phyloP scores from a whole-genome alignment of 1,140 invertebrate genomes.

The Cotesia vestalis region DNA sequence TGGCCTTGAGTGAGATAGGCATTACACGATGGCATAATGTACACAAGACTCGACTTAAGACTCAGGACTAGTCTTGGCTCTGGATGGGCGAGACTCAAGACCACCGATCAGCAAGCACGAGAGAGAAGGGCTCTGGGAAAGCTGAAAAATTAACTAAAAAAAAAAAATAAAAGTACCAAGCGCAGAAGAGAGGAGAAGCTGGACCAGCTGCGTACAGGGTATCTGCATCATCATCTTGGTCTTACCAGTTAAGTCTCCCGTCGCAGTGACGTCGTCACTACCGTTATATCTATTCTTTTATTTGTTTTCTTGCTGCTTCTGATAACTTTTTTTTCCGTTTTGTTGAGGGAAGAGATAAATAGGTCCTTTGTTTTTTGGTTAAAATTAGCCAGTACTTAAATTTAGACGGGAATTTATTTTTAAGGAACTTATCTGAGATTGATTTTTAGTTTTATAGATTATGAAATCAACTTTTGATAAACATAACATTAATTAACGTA shows the following conservation, averaged over 20 bases:
- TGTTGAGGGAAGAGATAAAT: background rate
- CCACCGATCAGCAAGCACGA: background rate
- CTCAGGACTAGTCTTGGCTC: background rate
- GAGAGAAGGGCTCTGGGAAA: background rate
- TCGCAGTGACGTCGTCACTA: slow-evolving; percentile 28
- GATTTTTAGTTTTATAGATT: too few species aligned
- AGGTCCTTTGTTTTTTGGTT: background rate
- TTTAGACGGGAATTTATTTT: too few species aligned
- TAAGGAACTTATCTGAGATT: too few species aligned
- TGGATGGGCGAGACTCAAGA: slow-evolving; percentile 8
- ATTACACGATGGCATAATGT: slow-evolving; percentile 61
- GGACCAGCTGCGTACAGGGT: slow-evolving; percentile 45
- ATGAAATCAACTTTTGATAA: too few species aligned
- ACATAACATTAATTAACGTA: too few species aligned
- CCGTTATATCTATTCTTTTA: slow-evolving; percentile 33
- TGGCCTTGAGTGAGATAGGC: slow-evolving; percentile 62
- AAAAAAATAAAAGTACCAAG: background rate
- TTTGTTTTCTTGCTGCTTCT: slow-evolving; percentile 20
- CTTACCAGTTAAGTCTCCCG: slow-evolving; percentile 11
- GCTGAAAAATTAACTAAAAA: background rate
- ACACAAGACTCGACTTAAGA: slow-evolving; percentile 37
- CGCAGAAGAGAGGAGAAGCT: background rate
- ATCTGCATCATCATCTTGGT: slow-evolving; percentile 45
- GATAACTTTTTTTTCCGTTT: slow-evolving; percentile 23
- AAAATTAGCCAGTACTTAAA: background rate